phyloP scores from a whole-genome alignment of 2,797 vertebrate species.

The Cynopterus sphinx region DNA sequence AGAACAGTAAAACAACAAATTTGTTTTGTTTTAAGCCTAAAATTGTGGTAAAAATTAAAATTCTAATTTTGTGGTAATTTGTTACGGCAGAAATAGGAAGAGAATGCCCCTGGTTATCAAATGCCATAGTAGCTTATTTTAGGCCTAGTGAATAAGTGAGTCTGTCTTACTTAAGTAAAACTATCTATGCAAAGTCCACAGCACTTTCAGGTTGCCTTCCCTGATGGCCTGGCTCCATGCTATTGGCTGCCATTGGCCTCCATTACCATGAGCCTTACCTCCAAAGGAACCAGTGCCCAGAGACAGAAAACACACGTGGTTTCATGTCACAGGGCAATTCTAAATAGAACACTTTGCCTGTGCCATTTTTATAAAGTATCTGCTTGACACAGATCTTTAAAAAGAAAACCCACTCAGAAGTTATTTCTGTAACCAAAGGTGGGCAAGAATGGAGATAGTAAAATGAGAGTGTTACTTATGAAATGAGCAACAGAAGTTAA shows the following conservation, averaged over 20 bases:
- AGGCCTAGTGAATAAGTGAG: not conserved
- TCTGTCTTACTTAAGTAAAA: conserved; percentile 44
- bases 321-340: conserved; percentile 66
- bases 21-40: not conserved
- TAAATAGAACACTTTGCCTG: conserved; percentile 75
- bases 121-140: not conserved
- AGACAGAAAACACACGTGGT: conserved; percentile 34
- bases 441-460: conserved; percentile 79
- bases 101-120: not conserved
- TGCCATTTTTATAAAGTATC: conserved; percentile 74
- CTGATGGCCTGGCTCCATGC: not conserved
- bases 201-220: not conserved
- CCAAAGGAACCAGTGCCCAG: not conserved
- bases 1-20: conserved; percentile 5
- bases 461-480: conserved; percentile 75
- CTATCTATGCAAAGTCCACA: conserved; percentile 1
- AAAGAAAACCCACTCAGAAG: conserved; percentile 81
- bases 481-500: conserved; percentile 72
- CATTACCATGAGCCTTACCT: conserved; percentile 4
- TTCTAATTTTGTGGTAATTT: not conserved
- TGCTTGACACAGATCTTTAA: conserved; percentile 79
- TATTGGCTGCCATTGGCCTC: not conserved
- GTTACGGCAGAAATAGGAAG: conserved; percentile 19
- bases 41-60: not conserved
- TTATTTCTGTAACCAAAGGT: conserved; percentile 79